These are phyloP conservation scores for Colistium nudipinnis DNA, from an alignment of 2,113 vertebrate species.

Conservation along the genomic window DNA sequence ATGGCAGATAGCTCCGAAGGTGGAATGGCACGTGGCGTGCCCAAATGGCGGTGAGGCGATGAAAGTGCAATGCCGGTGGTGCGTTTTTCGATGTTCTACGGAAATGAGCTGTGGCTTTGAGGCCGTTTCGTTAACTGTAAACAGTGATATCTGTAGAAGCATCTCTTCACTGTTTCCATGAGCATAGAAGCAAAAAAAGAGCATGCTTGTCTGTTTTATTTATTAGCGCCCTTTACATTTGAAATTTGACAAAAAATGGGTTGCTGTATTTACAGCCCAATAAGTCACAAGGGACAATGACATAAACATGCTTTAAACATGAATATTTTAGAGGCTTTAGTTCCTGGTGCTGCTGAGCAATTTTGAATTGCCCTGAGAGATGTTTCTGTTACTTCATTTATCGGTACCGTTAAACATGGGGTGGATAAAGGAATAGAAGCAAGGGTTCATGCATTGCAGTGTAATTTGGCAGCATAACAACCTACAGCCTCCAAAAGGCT, in stretches of 20 bases:
- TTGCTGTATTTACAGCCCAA: not conserved
- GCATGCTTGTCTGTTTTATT: no score
- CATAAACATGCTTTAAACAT: not conserved
- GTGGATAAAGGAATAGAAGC: not conserved
- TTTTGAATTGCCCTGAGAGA: no score
- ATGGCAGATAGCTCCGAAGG: constrained; percentile 14
- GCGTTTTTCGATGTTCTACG: not conserved
- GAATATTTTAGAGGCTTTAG: not conserved
- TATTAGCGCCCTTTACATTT: constrained; percentile 5
- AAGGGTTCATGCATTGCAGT: not conserved
- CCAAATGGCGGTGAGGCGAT: fast-evolving
- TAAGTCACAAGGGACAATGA: not conserved
- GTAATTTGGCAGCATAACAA: not conserved
- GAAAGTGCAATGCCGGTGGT: not conserved
- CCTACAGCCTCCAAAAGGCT: not conserved
- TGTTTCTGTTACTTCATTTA: no score
- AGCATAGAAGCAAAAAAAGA: not conserved
- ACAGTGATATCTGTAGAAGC: not conserved
- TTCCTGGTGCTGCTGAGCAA: not conserved
- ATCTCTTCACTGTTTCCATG: constrained; percentile 6
- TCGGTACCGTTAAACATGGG: no score
- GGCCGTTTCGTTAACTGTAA: not conserved
- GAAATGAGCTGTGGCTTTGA: constrained; percentile 55
- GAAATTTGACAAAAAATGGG: not conserved
- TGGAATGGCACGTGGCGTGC: not conserved